Evolutionary conservation across 2,113 vertebrate species (phyloP), one percentile per base, ranked within the genome.

Genomic region (Notiomystis cincta): DNA sequence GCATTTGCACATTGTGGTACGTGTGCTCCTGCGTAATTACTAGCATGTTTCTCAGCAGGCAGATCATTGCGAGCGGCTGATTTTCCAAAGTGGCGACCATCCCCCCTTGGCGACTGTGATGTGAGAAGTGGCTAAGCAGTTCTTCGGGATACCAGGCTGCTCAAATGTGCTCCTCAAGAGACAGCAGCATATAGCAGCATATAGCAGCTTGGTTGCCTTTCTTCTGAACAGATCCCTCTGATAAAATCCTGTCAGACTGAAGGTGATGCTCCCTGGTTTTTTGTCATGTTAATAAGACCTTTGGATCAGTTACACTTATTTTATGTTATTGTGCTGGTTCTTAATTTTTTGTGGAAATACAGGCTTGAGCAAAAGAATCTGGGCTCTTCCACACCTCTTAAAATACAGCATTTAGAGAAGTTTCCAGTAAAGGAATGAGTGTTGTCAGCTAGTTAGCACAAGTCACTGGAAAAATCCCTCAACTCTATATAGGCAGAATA

Each of bases 401-500:
- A 96, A 97, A 89, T 45, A 20, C 1, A 56, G 22, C 24, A 64
- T 65, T 96, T 77, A 58, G 82, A 94, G 50, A 81, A 82, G 83
- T 97, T 98, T 96, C 90, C 93, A 87, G 47, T 27, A 75, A 93
- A 95, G 82, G 93, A 94, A 80, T 79, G 87, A 97, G 53, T 64
- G 69, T 79, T 96, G 87, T 98, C 96, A 97, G 97, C 96, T 94
- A 97, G 95, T 97, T 97, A 97, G 91, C 95, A 94, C 91, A 84
- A 94, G 82, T 15, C 69, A 33, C 90, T 73, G 93, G 93, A 90
- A 97, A 96, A 96, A 91, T 78, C 95, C 84, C 93, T 62, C 42
- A 89, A 81, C 77, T 95, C 77, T 24, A 14, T 47, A 89, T 58
- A 82, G 48, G 79, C 58, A 89, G 86, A 97, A 97, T 97, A 98